A percentile compares a stretch with the other conserved stretches of the same genome.
These are phyloP conservation scores for Acleris sparsana DNA, from an alignment of 2,888 invertebrate genomes.

Conservation along the genomic window DNA sequence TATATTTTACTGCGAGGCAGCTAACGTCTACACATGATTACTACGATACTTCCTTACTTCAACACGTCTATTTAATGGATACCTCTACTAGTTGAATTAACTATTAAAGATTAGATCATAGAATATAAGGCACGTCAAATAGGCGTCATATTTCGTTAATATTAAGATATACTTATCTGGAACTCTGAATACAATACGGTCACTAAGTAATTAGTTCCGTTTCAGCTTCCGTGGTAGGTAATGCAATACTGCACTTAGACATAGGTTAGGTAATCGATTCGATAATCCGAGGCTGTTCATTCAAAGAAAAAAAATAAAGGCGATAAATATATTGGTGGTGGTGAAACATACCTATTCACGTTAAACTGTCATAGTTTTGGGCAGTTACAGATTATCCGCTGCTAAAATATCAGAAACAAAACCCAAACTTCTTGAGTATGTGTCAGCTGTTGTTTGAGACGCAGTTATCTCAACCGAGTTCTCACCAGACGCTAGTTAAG, in stretches of 20 bases:
- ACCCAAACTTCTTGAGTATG: background rate
- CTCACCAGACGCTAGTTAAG: conserved; percentile 23
- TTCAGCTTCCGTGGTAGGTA: conserved; percentile 22
- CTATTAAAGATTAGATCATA: background rate
- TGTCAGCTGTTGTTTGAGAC: too few species aligned
- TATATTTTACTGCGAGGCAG: conserved; percentile 34
- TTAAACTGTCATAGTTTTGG: background rate
- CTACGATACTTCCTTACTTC: conserved; percentile 27
- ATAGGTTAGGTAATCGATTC: conserved; percentile 22
- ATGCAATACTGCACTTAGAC: conserved; percentile 25
- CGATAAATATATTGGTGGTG: conserved; percentile 4
- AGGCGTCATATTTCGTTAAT: conserved; percentile 8
- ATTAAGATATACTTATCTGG: background rate
- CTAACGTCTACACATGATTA: conserved; percentile 20
- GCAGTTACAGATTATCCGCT: background rate
- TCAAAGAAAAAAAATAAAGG: conserved; percentile 7
- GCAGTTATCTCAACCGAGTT: too few species aligned
- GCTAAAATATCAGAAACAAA: background rate
- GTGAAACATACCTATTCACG: background rate
- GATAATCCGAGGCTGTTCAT: conserved; percentile 21
- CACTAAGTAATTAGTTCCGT: conserved; percentile 20
- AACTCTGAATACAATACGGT: background rate
- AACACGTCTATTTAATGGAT: conserved; percentile 1
- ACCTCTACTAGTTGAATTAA: conserved; percentile 20
- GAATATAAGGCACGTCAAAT: background rate